Evolutionary conservation across 2,888 invertebrate genomes (phyloP), one percentile per base, ranked within the genome.

Genomic region (Synergus itoensis): DNA sequence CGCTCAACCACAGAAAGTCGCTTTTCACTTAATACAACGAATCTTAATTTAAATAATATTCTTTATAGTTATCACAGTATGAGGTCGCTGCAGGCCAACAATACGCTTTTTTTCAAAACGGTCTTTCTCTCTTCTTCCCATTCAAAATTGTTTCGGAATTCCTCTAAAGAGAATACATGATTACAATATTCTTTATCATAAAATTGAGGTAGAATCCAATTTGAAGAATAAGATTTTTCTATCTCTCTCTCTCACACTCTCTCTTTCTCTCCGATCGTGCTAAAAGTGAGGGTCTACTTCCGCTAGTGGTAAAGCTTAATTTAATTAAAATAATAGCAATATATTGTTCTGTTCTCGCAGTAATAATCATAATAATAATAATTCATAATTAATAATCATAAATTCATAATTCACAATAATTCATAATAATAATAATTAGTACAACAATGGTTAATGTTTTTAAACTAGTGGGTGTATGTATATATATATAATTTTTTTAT

Each of bases 41-140:
- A 88, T 89, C 88, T 90, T 90, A 88, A 88, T 90, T 89, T 87
- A 91, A 91, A 91, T 89, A 90, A 90, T 91, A 91, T 90, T 89
- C 90, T 88, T 91, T 90, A 89, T 87, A 90, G 87, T 90, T 91
- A 92, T 92, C 91, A 92, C 91, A 92, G 91, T 87, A 88, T 91
- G 91, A 92, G 90, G 91, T 91, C 91, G 90, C 91, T 91, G 92
- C 88, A 90, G 89, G 85, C 85, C 85, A 87, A 86, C 83, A 80
- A 77, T 84, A 81, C 81, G 86, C 84, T 85, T 85, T 60, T 77
- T 36, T 82, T 75, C 81, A 21, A 79, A 75, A 75, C 79, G 79
- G 79, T 73, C 67, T 78, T 81, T 75, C 40, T 62, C 36, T 4
- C 45, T 45, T 60, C 48, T 21, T 77, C 73, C 62, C 67, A 16